These are phyloP conservation scores for Ephestia elutella DNA, from an alignment of 1,140 invertebrate species.

Conservation along the genomic window DNA sequence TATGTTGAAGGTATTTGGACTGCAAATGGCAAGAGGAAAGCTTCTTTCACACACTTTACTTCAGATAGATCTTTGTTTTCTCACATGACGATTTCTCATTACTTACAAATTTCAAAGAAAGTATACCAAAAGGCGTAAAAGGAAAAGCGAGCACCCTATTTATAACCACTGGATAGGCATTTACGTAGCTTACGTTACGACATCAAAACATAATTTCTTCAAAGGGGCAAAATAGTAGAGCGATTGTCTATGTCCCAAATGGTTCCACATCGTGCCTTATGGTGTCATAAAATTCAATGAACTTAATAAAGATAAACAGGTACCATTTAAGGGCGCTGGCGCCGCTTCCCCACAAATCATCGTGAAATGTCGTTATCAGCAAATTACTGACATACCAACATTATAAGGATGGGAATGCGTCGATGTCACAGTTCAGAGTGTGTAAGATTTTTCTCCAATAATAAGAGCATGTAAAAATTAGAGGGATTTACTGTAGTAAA, in stretches of 20 bases:
- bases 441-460: too few species aligned
- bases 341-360: slow-evolving; percentile 15
- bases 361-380: slow-evolving; percentile 20
- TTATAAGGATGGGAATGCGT: slow-evolving; percentile 11
- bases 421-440: neutral
- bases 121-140: neutral
- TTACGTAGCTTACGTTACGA: neutral
- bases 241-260: slow-evolving; percentile 1
- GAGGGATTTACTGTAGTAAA: too few species aligned
- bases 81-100: neutral
- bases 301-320: slow-evolving; percentile 5
- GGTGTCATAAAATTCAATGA: slow-evolving; percentile 5
- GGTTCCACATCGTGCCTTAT: neutral
- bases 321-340: neutral
- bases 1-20: too few species aligned
- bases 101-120: neutral
- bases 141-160: neutral
- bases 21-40: too few species aligned
- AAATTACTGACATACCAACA: slow-evolving; percentile 22
- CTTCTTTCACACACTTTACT: too few species aligned
- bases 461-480: too few species aligned
- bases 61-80: neutral
- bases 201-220: neutral
- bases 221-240: neutral
- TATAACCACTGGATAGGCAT: neutral